Base-by-base conservation (phyloP, 2,113 vertebrate genomes). In the Atlantisia rogersi region DNA sequence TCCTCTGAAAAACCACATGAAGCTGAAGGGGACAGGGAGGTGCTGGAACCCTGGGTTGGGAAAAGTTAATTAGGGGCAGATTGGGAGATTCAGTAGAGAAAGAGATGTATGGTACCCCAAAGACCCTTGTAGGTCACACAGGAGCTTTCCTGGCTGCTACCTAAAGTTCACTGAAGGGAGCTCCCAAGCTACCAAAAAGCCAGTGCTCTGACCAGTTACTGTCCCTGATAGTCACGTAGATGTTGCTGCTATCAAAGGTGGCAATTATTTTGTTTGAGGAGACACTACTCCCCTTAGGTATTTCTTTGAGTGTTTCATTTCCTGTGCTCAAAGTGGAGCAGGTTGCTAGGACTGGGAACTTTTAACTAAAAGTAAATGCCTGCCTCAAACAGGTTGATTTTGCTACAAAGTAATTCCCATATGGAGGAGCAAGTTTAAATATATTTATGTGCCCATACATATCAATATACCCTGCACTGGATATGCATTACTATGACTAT, bases 251-350 rank as follows among this genome's bases (percentile, higher is more conserved):
- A 5, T 48, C 58, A 20, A 14, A 77, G 13, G 39, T 6, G 5
- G 32, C 16, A 46, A 11, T 1, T 39, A 25, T 25, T 85, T 35
- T 64, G 56, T 35, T 44, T 46, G n/a, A 70, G 73, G 68, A 84
- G 46, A 53, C 24, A 15, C 25, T 9, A 8, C 9, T 73, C 44
- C 42, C 32, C 22, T 1, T 25, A 59, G 42, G 63, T 9, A 22
- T 14, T 4, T 2, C 32, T 13, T 32, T 1, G 7, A 56, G 37
- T 56, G 1, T 5, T 17, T 74, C 3, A 0, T 35, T 24, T 50
- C 7, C 63, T 71, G 26, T 37, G 56, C 70, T 82, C 46, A 50
- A 20, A 88, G 78, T 7, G 15, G 21, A 87, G 60, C 15, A 75
- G 14, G 15, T 9, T 68, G 69, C 59, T 71, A 37, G 35, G 56